phyloP scores from a whole-genome alignment of 2,888 invertebrate genomes.

The Morpho deidamia region DNA sequence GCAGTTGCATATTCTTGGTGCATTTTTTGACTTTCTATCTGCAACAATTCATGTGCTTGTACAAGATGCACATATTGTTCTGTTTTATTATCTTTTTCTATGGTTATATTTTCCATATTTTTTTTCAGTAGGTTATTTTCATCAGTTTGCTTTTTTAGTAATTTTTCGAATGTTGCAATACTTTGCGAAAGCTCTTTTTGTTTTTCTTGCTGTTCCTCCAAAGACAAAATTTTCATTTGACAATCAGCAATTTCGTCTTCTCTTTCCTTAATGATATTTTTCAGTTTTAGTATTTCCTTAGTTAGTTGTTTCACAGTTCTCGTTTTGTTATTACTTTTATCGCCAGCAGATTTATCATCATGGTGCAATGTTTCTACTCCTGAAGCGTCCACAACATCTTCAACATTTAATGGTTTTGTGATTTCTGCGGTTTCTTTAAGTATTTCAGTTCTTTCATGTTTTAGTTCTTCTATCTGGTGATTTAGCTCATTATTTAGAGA shows the following conservation, averaged over 20 bases:
- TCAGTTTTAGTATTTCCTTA: conserved; percentile 72
- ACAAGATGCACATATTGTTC: conserved; percentile 44
- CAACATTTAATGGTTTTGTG: conserved; percentile 45
- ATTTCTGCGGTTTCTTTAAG: conserved; percentile 62
- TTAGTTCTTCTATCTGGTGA: conserved; percentile 63
- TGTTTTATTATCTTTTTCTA: conserved; percentile 42
- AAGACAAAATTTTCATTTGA: conserved; percentile 71
- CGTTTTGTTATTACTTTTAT: conserved; percentile 54
- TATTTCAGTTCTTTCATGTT: conserved; percentile 59
- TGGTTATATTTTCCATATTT: conserved; percentile 47
- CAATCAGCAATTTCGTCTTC: conserved; percentile 73
- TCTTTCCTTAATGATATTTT: conserved; percentile 70
- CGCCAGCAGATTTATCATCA: conserved; percentile 54
- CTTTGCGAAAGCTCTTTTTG: conserved; percentile 52
- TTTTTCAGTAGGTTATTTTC: conserved; percentile 62
- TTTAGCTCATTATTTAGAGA: conserved; percentile 51
- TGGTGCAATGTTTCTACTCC: conserved; percentile 43
- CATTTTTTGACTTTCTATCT: conserved; percentile 53
- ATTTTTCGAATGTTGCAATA: conserved; percentile 53
- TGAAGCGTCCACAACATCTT: conserved; percentile 47
- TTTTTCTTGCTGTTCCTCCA: conserved; percentile 70
- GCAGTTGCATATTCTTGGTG: conserved; percentile 55
- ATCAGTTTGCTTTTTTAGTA: conserved; percentile 55
- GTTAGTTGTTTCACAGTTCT: conserved; percentile 71
- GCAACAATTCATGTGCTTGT: conserved; percentile 46